Evolutionary conservation across 2,888 invertebrate genomes (phyloP).

Genomic region (Himalopsyche tibetana): DNA sequence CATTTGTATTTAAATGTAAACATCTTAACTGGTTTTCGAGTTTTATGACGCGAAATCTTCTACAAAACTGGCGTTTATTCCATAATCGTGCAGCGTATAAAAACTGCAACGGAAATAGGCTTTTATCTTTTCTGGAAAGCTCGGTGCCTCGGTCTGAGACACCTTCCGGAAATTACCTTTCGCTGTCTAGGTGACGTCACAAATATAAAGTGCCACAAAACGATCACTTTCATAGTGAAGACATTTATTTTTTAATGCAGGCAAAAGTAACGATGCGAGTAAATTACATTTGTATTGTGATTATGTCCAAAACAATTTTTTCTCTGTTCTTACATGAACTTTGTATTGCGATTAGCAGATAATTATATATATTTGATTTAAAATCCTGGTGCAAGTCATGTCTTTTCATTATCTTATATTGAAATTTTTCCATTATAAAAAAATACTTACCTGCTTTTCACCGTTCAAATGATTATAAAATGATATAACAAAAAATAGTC

Average conservation of each 20-base stretch:
- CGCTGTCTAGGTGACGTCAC: conserved; percentile 37
- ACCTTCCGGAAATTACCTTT: conserved; percentile 46
- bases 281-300: background rate
- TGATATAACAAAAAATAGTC: too few relatives aligned
- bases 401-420: too few relatives aligned
- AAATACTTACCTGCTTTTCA: too few relatives aligned
- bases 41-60: background rate
- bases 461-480: too few relatives aligned
- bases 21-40: too few relatives aligned
- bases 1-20: too few relatives aligned
- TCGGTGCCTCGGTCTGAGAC: background rate
- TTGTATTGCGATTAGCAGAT: too few relatives aligned
- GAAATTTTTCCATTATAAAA: too few relatives aligned
- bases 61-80: background rate
- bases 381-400: too few relatives aligned
- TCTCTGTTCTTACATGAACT: too few relatives aligned
- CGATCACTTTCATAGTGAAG: background rate
- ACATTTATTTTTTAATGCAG: background rate
- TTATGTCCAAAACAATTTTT: too few relatives aligned
- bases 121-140: conserved; percentile 35
- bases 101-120: conserved; percentile 53
- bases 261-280: background rate
- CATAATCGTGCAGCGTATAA: conserved; percentile 51
- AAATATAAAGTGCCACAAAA: conserved; percentile 13
- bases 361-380: too few relatives aligned